Conservation (phyloP, 2,797 vertebrate genomes). For the Microhierax caerulescens region DNA sequence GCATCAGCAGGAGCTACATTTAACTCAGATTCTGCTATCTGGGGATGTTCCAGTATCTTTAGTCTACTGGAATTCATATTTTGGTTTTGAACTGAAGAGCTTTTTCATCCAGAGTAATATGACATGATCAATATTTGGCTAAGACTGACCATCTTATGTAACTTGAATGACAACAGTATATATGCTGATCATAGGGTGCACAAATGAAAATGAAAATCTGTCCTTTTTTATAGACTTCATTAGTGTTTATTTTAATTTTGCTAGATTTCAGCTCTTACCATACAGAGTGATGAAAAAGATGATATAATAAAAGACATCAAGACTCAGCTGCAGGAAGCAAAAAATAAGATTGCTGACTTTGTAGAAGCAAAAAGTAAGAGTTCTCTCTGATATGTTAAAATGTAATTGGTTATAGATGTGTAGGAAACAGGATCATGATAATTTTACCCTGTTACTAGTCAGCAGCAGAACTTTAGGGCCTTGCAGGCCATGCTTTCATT, state of each 20-base stretch:
- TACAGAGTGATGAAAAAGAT: conserved; percentile 78
- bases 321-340: conserved; percentile 78
- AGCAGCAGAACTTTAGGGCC: not conserved
- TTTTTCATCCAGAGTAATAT: not conserved
- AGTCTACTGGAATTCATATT: not conserved
- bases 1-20: not conserved
- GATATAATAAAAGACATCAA: conserved; percentile 76
- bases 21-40: not conserved
- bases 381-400: not conserved
- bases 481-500: not conserved
- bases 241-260: conserved; percentile 14
- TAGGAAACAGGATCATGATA: not conserved
- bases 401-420: not conserved
- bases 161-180: not conserved
- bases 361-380: conserved; percentile 83
- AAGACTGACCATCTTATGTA: not conserved
- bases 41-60: not conserved
- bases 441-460: not conserved
- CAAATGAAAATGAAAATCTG: not conserved
- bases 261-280: conserved; percentile 80
- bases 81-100: not conserved
- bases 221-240: not conserved
- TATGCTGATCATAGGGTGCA: not conserved
- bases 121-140: not conserved
- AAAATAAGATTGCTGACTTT: conserved; percentile 75